Evolutionary conservation across 2,888 invertebrate species (phyloP).

Genomic region (Cryptophagus acutangulus): DNA sequence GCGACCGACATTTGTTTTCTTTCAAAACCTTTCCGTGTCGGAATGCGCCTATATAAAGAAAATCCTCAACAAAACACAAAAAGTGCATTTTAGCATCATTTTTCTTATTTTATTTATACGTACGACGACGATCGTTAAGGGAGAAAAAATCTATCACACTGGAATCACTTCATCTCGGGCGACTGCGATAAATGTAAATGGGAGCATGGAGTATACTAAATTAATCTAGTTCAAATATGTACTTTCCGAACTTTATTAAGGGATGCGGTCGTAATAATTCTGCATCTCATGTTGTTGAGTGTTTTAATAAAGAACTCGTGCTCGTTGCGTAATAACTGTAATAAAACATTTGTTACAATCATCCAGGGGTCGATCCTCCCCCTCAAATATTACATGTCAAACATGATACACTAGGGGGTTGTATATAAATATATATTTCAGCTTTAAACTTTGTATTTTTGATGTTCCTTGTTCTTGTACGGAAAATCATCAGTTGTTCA

Average conservation of each 20-base stretch:
- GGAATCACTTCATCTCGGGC: no score
- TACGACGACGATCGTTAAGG: no score
- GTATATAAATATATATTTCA: no score
- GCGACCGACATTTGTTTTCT: slow-evolving; percentile 44
- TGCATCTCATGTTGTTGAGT: slow-evolving; percentile 25
- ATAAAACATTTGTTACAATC: slow-evolving; percentile 37
- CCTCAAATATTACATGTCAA: no score
- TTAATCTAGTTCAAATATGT: slow-evolving; percentile 25
- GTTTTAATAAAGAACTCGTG: slow-evolving; percentile 37
- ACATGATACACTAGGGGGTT: no score
- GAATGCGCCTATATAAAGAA: slow-evolving; percentile 20
- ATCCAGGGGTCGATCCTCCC: no score
- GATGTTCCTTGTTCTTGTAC: no score
- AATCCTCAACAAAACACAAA: slow-evolving; percentile 35
- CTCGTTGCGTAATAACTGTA: slow-evolving; percentile 35
- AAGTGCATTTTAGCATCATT: slow-evolving; percentile 39
- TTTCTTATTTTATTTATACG: slow-evolving; percentile 25
- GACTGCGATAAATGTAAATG: no score
- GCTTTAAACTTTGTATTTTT: no score
- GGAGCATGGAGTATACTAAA: no score
- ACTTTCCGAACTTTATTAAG: slow-evolving; percentile 21
- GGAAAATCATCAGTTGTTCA: no score
- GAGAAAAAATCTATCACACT: no score
- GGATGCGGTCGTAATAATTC: slow-evolving; percentile 25
- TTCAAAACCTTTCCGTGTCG: slow-evolving; percentile 24